A percentile compares a stretch with the other conserved stretches of the same genome.
Conservation (phyloP, 2,113 vertebrate genomes). For the Picathartes gymnocephalus region DNA sequence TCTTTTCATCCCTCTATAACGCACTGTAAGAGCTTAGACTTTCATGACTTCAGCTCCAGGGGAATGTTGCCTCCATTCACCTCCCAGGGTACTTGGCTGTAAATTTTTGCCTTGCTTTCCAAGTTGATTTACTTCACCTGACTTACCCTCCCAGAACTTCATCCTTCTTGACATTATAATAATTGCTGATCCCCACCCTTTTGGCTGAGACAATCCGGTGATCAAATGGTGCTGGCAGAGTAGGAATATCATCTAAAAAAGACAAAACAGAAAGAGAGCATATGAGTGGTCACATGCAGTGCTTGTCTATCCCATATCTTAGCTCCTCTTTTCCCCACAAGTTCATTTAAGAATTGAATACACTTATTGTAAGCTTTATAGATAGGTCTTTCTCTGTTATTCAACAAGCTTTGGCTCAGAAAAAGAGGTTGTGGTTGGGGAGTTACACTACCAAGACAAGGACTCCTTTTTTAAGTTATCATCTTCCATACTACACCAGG, state of each 20-base stretch:
- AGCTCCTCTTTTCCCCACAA: background rate
- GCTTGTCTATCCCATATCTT: background rate
- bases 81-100: background rate
- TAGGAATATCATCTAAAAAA: constrained; percentile 74
- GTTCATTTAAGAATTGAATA: background rate
- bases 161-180: constrained; percentile 83
- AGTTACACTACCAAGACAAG: background rate
- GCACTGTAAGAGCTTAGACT: background rate
- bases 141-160: constrained; percentile 94
- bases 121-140: background rate
- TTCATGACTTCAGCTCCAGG: background rate
- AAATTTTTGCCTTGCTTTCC: background rate
- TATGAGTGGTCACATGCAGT: background rate
- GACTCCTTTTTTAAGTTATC: background rate
- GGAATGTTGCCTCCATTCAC: background rate
- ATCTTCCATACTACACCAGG: background rate
- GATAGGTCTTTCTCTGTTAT: background rate
- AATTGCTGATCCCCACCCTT: constrained; percentile 78
- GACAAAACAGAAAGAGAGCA: background rate
- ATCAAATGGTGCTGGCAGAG: constrained; percentile 87
- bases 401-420: background rate
- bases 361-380: background rate
- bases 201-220: constrained; percentile 90
- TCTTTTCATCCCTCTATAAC: background rate
- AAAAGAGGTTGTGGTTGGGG: background rate